A percentile compares a stretch with the other conserved stretches of the same genome.
These are phyloP conservation scores for Microcebus jonahi DNA, from an alignment of 2,113 vertebrate genomes.

Conservation along the genomic window DNA sequence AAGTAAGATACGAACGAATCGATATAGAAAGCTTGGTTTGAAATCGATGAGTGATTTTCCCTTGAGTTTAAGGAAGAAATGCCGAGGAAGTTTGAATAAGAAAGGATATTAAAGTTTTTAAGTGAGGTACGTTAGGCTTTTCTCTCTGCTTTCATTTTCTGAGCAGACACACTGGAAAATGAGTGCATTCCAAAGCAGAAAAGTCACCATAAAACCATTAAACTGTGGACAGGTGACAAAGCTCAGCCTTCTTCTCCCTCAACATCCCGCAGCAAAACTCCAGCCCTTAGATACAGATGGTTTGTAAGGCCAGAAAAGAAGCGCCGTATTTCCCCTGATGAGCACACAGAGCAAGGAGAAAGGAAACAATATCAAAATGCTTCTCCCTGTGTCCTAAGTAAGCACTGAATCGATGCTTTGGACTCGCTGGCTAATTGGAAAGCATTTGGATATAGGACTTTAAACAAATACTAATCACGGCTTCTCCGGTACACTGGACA, in stretches of 20 bases:
- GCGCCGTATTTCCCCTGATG: not conserved
- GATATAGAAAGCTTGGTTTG: not conserved
- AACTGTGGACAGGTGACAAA: not conserved
- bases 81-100: not conserved
- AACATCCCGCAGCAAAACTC: not conserved
- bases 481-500: not conserved
- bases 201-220: not conserved
- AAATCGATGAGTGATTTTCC: not conserved
- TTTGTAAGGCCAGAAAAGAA: not conserved
- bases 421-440: conserved; percentile 6
- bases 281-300: not conserved
- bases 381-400: not conserved
- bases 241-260: not conserved
- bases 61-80: not conserved
- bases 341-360: not conserved
- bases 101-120: not conserved
- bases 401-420: not conserved
- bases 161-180: not conserved
- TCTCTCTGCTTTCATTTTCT: not conserved
- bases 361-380: not conserved
- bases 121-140: not conserved
- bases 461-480: not conserved
- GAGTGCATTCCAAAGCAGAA: not conserved
- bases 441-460: not conserved
- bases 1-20: not conserved